phyloP scores from a whole-genome alignment of 2,888 invertebrate genomes.

The Philopedon plagiatum region DNA sequence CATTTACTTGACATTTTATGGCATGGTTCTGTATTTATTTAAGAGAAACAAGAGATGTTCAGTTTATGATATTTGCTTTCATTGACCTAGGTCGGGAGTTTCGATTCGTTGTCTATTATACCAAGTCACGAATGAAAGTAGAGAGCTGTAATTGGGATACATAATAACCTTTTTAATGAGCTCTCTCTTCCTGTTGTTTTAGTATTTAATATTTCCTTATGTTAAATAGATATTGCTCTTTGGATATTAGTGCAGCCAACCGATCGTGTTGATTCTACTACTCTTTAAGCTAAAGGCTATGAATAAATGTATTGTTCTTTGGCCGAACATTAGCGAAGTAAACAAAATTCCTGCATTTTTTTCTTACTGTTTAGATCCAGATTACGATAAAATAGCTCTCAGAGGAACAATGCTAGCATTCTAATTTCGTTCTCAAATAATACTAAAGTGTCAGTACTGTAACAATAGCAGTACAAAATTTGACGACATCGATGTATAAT shows the following conservation, averaged over 20 bases:
- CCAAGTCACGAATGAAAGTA: neutral
- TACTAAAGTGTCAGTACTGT: too few species aligned
- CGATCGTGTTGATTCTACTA: neutral
- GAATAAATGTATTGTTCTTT: too few species aligned
- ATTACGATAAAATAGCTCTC: too few species aligned
- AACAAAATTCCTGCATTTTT: too few species aligned
- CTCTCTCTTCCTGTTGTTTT: constrained; percentile 25
- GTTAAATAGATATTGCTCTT: neutral
- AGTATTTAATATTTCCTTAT: constrained; percentile 2
- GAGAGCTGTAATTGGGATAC: constrained; percentile 6
- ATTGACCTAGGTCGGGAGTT: constrained; percentile 4
- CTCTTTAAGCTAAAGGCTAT: neutral
- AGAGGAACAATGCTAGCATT: too few species aligned
- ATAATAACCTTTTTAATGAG: constrained; percentile 6
- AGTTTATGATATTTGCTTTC: constrained; percentile 19
- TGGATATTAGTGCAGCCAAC: neutral
- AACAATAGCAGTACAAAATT: too few species aligned
- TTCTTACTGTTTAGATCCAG: too few species aligned
- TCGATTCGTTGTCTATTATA: constrained; percentile 2
- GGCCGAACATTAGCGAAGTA: too few species aligned
- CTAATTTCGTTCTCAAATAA: too few species aligned
- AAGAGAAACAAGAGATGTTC: neutral
- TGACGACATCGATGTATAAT: too few species aligned
- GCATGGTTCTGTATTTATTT: constrained; percentile 17
- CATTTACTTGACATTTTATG: constrained; percentile 9